phyloP scores from a whole-genome alignment of 2,888 invertebrate genomes.

The Polyploca ridens region DNA sequence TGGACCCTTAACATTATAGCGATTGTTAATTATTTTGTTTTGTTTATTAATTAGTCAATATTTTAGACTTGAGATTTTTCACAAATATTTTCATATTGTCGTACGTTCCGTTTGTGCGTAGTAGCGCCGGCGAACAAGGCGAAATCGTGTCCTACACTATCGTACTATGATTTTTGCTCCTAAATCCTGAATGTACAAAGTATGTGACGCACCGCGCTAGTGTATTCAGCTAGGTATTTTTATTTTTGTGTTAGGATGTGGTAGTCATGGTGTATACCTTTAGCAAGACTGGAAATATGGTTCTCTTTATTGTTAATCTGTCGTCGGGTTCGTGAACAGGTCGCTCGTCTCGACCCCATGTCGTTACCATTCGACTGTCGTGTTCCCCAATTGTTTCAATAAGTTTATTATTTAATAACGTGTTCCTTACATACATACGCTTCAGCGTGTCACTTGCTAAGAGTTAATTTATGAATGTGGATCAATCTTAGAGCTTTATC shows the following conservation, averaged over 20 bases:
- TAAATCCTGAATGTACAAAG: conserved; percentile 81
- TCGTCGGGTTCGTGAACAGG: conserved; percentile 28
- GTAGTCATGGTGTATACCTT: conserved; percentile 47
- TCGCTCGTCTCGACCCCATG: neutral
- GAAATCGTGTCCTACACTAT: neutral
- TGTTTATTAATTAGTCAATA: conserved; percentile 66
- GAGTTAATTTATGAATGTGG: conserved; percentile 77
- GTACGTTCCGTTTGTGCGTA: conserved; percentile 23
- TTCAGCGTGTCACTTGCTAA: conserved; percentile 38
- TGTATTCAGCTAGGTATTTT: conserved; percentile 60
- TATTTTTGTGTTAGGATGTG: conserved; percentile 58
- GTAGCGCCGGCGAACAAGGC: neutral
- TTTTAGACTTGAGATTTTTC: conserved; percentile 57
- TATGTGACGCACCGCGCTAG: conserved; percentile 60
- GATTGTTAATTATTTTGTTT: conserved; percentile 61
- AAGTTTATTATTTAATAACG: conserved; percentile 25
- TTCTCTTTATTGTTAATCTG: conserved; percentile 42
- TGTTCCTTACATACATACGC: conserved; percentile 52
- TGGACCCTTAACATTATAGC: conserved; percentile 44
- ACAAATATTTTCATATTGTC: conserved; percentile 45
- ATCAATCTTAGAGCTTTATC: conserved; percentile 84
- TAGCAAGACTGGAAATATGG: conserved; percentile 55
- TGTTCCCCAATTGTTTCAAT: conserved; percentile 28
- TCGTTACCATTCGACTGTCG: conserved; percentile 12
- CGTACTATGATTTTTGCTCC: neutral